These are phyloP conservation scores for Mastacembelus armatus DNA, from an alignment of 2,797 vertebrate genomes.

Conservation along the genomic window DNA sequence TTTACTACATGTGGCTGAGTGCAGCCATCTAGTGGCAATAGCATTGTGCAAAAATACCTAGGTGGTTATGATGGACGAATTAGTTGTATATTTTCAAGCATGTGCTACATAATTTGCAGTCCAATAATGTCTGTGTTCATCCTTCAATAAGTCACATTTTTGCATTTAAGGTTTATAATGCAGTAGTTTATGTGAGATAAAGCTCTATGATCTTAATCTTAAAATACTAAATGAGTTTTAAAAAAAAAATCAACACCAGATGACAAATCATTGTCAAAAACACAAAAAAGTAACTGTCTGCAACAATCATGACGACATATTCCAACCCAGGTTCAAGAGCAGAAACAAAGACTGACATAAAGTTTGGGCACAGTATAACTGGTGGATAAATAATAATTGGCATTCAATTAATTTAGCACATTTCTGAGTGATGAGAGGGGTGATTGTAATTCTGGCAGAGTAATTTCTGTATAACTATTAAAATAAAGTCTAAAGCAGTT, in stretches of 20 bases:
- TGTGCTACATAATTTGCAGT: too few species aligned
- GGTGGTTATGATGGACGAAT: too few species aligned
- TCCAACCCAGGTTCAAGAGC: too few species aligned
- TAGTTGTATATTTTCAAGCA: too few species aligned
- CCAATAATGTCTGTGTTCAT: neutral
- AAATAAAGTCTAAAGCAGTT: too few species aligned
- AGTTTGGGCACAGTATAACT: neutral
- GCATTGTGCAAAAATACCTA: neutral
- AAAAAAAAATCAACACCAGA: neutral
- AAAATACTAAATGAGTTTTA: neutral
- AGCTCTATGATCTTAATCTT: too few species aligned
- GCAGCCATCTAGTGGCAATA: constrained; percentile 54
- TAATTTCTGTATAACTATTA: too few species aligned
- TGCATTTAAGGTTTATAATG: neutral
- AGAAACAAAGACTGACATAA: too few species aligned
- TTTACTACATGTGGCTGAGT: constrained; percentile 5
- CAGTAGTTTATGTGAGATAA: neutral
- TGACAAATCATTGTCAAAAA: neutral
- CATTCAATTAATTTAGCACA: neutral
- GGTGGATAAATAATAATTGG: neutral
- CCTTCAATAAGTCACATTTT: neutral
- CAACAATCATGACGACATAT: neutral
- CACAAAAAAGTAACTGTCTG: neutral
- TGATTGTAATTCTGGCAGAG: too few species aligned
- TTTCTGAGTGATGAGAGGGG: too few species aligned